Evolutionary conservation across 2,888 invertebrate genomes (phyloP).

Genomic region (Acronicta alni): DNA sequence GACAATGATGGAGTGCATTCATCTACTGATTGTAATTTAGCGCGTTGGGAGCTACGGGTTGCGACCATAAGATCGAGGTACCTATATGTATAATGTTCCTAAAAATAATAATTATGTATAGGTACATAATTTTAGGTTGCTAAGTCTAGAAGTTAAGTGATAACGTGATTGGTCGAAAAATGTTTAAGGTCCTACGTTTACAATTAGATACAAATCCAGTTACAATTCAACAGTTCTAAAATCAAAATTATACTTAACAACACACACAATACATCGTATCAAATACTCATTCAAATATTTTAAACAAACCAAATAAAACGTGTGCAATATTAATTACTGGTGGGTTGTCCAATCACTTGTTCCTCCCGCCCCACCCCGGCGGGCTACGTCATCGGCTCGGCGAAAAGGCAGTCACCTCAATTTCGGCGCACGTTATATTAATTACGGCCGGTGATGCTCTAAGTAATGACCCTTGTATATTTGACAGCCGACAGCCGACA

Average conservation of each 20-base stretch:
- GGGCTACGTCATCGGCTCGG: slow-evolving; percentile 47
- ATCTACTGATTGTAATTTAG: slow-evolving; percentile 48
- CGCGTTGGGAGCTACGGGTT: slow-evolving; percentile 20
- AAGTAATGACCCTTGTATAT: slow-evolving; percentile 89
- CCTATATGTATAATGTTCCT: no score
- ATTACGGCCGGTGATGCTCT: slow-evolving; percentile 83
- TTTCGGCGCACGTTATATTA: slow-evolving; percentile 71
- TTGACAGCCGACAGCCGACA: slow-evolving; percentile 85
- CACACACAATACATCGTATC: no score
- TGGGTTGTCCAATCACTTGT: slow-evolving; percentile 2
- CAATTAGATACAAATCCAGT: no score
- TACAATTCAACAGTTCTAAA: no score
- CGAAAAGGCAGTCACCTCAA: slow-evolving; percentile 68
- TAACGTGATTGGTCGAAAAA: no score
- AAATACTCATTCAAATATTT: no score
- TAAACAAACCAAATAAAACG: no score
- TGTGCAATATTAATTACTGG: slow-evolving; percentile 29
- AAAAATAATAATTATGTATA: no score
- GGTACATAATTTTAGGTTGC: no score
- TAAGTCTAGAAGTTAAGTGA: no score
- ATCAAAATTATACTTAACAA: no score
- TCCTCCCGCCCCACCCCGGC: neutral
- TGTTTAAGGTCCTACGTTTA: no score
- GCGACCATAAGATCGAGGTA: neutral
- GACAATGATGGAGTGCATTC: slow-evolving; percentile 55